A percentile compares a stretch with the other conserved stretches of the same genome.
phyloP scores from a whole-genome alignment of 2,888 invertebrate species.

The Parasteatoda lunata region DNA sequence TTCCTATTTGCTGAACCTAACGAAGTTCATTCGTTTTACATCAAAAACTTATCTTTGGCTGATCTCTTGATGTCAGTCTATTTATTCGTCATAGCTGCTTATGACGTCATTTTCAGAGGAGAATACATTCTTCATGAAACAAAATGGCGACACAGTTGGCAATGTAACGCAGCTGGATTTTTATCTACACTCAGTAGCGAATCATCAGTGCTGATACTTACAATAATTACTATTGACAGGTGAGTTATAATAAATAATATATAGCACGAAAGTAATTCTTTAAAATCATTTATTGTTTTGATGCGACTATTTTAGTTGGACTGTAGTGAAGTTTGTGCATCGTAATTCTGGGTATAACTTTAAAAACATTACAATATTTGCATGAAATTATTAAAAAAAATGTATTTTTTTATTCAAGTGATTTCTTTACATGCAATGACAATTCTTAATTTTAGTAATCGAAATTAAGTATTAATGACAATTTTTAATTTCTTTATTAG shows the following conservation, averaged over 20 bases:
- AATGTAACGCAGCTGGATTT: slow-evolving; percentile 79
- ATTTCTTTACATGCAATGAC: too few species aligned
- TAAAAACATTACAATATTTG: too few species aligned
- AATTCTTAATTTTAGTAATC: too few species aligned
- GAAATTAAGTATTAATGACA: too few species aligned
- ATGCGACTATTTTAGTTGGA: too few species aligned
- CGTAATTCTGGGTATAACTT: too few species aligned
- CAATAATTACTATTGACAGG: slow-evolving; percentile 80
- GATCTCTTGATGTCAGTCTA: slow-evolving; percentile 81
- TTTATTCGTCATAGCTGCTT: slow-evolving; percentile 78
- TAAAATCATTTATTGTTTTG: too few species aligned
- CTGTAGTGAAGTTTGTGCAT: too few species aligned
- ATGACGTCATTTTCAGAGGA: slow-evolving; percentile 77
- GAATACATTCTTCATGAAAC: slow-evolving; percentile 79
- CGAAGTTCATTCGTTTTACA: slow-evolving; percentile 79
- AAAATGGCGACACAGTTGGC: slow-evolving; percentile 78
- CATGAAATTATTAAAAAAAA: too few species aligned
- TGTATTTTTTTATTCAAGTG: too few species aligned
- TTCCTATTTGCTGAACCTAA: slow-evolving; percentile 78
- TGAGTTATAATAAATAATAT: background rate
- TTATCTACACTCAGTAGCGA: slow-evolving; percentile 80
- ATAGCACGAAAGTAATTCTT: too few species aligned
- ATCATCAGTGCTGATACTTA: slow-evolving; percentile 79
- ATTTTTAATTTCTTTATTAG: too few species aligned
- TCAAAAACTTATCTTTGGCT: slow-evolving; percentile 79